phyloP scores from a whole-genome alignment of 1,140 invertebrate species.

The silkworm (Bombyx mori) region DNA sequence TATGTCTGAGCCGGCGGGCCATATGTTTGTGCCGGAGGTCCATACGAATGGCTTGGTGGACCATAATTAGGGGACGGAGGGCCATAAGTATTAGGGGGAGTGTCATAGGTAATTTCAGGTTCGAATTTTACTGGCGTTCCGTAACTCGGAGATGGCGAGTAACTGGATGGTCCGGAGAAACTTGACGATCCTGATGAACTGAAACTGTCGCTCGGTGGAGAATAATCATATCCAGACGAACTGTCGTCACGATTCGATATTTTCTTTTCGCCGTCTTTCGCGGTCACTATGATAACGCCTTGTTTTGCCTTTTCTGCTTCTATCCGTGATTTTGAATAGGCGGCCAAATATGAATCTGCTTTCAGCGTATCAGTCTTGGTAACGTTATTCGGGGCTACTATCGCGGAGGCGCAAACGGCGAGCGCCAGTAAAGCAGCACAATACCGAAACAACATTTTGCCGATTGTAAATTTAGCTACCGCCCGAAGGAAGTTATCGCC shows the following conservation, averaged over 20 bases:
- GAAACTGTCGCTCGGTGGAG: conserved; percentile 36
- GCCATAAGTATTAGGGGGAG: conserved; percentile 32
- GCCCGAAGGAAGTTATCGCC: conserved; percentile 54
- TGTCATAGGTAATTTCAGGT: conserved; percentile 52
- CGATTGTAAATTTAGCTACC: conserved; percentile 36
- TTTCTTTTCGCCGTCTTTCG: conserved; percentile 60
- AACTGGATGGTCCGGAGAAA: conserved; percentile 19
- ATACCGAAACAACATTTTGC: conserved; percentile 38
- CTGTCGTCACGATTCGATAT: conserved; percentile 59
- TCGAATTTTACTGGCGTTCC: conserved; percentile 51
- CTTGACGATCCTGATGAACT: conserved; percentile 43
- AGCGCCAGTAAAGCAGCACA: conserved; percentile 32
- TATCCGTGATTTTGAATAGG: conserved; percentile 56
- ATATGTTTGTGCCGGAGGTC: conserved; percentile 56
- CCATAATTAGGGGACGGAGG: conserved; percentile 39
- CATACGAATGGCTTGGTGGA: conserved; percentile 49
- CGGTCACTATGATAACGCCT: conserved; percentile 59
- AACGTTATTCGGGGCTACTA: conserved; percentile 45
- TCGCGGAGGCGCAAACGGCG: conserved; percentile 39
- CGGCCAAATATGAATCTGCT: conserved; percentile 57
- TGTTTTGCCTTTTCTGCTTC: conserved; percentile 62
- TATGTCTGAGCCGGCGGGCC: conserved; percentile 60
- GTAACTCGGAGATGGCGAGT: conserved; percentile 28
- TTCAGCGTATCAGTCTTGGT: conserved; percentile 39
- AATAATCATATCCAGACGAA: conserved; percentile 54